phyloP scores from a whole-genome alignment of 2,888 invertebrate genomes.

The Candidula unifasciata region DNA sequence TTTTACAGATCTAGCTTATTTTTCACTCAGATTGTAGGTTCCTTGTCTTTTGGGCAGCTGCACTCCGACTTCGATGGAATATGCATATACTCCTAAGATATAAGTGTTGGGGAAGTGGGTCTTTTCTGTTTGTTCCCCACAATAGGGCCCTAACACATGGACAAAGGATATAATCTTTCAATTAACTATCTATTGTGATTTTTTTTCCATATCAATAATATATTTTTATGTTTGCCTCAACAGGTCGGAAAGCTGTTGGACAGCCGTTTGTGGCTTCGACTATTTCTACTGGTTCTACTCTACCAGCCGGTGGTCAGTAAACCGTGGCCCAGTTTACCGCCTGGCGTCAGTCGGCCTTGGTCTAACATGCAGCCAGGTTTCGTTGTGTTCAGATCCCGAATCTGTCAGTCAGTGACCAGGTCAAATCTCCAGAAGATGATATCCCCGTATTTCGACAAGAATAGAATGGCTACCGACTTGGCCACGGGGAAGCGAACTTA shows the following conservation, averaged over 20 bases:
- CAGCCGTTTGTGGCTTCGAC: constrained; percentile 19
- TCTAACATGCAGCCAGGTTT: constrained; percentile 35
- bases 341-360: constrained; percentile 21
- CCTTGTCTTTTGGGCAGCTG: no score
- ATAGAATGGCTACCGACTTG: constrained; percentile 64
- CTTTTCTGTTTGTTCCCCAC: no score
- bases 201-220: no score
- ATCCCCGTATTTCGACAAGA: constrained; percentile 64
- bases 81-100: no score
- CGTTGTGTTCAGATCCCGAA: constrained; percentile 55
- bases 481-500: constrained; percentile 56
- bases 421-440: constrained; percentile 61
- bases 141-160: no score
- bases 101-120: no score
- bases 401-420: constrained; percentile 61
- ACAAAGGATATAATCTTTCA: no score
- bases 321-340: constrained; percentile 44
- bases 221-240: background rate
- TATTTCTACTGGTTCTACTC: constrained; percentile 33
- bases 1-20: no score
- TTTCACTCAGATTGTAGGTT: no score
- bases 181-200: background rate
- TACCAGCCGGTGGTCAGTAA: constrained; percentile 39
- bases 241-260: constrained; percentile 33
- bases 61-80: no score